Percentiles rank a stretch among this genome's conserved stretches.
Evolutionary conservation across 1,140 invertebrate genomes (phyloP).

Genomic region (Tribolium madens): DNA sequence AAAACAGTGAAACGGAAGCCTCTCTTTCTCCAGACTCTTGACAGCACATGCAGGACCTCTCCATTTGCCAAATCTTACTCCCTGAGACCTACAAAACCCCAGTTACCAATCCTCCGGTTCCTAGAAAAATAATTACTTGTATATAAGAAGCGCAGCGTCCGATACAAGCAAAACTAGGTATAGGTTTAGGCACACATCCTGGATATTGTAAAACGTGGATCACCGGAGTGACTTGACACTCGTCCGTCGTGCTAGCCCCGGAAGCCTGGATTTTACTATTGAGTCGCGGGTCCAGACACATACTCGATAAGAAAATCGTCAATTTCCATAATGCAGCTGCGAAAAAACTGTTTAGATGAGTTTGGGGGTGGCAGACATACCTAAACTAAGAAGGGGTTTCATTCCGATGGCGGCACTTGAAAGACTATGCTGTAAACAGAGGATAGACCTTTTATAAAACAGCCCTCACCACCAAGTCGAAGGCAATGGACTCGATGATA

Average conservation of each 20-base stretch:
- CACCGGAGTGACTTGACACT: slow-evolving; percentile 91
- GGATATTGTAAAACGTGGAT: slow-evolving; percentile 93
- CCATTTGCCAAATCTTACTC: slow-evolving; percentile 96
- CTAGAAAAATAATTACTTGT: slow-evolving; percentile 73
- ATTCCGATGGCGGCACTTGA: not conserved
- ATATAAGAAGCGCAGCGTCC: slow-evolving; percentile 92
- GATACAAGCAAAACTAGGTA: slow-evolving; percentile 92
- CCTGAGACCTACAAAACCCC: slow-evolving; percentile 83
- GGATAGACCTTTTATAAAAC: slow-evolving; percentile 14
- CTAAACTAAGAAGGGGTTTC: slow-evolving; percentile 17
- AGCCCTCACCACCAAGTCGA: not conserved
- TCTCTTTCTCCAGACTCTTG: slow-evolving; percentile 93
- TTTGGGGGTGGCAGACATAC: not conserved
- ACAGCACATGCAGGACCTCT: slow-evolving; percentile 93
- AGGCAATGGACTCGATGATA: slow-evolving; percentile 11
- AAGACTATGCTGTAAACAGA: not conserved
- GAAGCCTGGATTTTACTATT: slow-evolving; percentile 54
- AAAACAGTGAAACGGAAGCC: slow-evolving; percentile 88
- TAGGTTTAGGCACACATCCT: slow-evolving; percentile 92
- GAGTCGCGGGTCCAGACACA: slow-evolving; percentile 60
- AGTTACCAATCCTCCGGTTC: not conserved
- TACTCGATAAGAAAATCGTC: slow-evolving; percentile 56
- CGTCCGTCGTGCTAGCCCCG: slow-evolving; percentile 73
- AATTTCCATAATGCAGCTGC: slow-evolving; percentile 53
- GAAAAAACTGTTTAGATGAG: not conserved